Percentiles rank a stretch among this genome's conserved stretches.
These are phyloP conservation scores for Drosophila miranda DNA, from an alignment of 1,140 invertebrate species.

Conservation along the genomic window DNA sequence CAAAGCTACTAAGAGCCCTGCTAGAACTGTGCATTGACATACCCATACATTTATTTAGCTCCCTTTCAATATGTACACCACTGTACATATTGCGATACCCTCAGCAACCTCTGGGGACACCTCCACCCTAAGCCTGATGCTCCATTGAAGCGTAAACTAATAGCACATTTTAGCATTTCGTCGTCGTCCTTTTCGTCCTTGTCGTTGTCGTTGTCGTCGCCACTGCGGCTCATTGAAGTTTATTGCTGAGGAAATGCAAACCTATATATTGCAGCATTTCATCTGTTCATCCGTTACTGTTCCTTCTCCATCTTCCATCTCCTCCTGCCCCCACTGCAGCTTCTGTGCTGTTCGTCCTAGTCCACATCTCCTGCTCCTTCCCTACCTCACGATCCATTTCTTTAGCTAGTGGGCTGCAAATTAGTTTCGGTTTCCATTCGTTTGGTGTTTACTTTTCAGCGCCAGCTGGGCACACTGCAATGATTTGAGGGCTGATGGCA, in stretches of 20 bases:
- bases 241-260: constrained; percentile 75
- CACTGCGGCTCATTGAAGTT: constrained; percentile 67
- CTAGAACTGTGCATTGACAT: too few relatives aligned
- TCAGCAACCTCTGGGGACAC: neutral
- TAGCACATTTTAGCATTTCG: constrained; percentile 69
- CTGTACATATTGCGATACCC: constrained; percentile 1
- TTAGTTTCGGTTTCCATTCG: constrained; percentile 68
- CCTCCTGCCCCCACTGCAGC: constrained; percentile 20
- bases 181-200: constrained; percentile 28
- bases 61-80: too few relatives aligned
- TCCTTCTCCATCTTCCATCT: constrained; percentile 24
- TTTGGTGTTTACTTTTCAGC: constrained; percentile 49
- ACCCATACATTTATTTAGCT: too few relatives aligned
- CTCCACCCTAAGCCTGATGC: neutral
- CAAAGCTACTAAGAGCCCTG: too few relatives aligned
- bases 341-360: neutral
- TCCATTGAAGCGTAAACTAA: constrained; percentile 55
- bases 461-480: constrained; percentile 21
- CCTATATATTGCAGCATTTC: constrained; percentile 67
- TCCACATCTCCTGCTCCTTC: neutral
- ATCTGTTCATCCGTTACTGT: constrained; percentile 16
- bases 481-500: too few relatives aligned
- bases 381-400: constrained; percentile 1
- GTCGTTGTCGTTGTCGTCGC: constrained; percentile 31
- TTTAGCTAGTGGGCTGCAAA: constrained; percentile 52